Conservation (phyloP, 2,888 invertebrate species). For the Athetis lepigone region DNA sequence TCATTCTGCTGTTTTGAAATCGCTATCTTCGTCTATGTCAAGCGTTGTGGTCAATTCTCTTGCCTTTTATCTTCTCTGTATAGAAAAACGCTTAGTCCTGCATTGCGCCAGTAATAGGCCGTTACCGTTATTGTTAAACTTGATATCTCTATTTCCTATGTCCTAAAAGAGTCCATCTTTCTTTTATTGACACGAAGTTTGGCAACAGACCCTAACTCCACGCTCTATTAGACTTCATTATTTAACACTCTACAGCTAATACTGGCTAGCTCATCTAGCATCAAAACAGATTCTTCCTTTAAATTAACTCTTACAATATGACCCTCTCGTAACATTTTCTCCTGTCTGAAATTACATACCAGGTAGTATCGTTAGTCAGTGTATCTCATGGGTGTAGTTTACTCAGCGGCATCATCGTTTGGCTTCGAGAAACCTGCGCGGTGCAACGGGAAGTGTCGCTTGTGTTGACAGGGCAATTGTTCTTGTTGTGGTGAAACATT, state of each 20-base stretch:
- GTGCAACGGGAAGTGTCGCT: conserved; percentile 55
- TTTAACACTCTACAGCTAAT: not conserved
- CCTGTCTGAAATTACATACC: conserved; percentile 57
- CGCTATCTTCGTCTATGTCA: no score
- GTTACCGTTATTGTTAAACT: not conserved
- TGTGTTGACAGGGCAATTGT: conserved; percentile 29
- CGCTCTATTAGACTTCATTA: no score
- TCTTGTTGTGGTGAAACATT: conserved; percentile 23
- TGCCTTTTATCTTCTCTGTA: not conserved
- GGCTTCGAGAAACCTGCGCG: conserved; percentile 77
- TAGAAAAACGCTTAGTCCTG: not conserved
- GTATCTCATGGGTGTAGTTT: conserved; percentile 69
- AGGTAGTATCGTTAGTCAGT: conserved; percentile 45
- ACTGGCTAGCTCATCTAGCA: not conserved
- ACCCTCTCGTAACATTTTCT: conserved; percentile 47
- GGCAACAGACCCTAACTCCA: not conserved
- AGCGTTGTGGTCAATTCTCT: not conserved
- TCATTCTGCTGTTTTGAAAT: not conserved
- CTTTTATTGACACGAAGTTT: not conserved
- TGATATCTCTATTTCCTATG: not conserved
- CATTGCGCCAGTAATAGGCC: not conserved
- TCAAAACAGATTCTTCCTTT: conserved; percentile 17
- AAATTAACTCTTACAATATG: conserved; percentile 19
- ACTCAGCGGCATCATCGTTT: conserved; percentile 67
- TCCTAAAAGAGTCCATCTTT: not conserved